Base-by-base conservation (phyloP, 2,888 invertebrate species). In the Merodon equestris region DNA sequence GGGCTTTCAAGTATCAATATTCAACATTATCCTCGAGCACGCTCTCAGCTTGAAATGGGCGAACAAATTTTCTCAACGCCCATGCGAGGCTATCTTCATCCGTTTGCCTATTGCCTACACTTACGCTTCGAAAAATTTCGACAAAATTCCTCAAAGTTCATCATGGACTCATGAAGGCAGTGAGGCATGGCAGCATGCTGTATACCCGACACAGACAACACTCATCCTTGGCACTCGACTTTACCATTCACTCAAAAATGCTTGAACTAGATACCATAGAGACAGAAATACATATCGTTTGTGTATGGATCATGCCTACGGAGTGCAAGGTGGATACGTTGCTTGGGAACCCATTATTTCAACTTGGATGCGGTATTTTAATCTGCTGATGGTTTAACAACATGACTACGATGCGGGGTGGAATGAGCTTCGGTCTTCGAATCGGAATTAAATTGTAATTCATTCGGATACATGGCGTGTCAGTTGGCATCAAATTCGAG, bases 271-370 rank as follows among this genome's bases (percentile, higher is more conserved):
- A 19, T 14, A 14, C 44, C 27, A 27, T 27, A 27, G 36, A 19
- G 53, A n/a, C n/a, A 3, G 40, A 40, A 40, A 27, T 14, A 51
- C 27, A 50, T 9, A 53, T 5, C 14, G 3, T 27, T 27, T 7
- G 3, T 27, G 2, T 7, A 27, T n/a, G n/a, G n/a, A n/a, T n/a
- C n/a, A n/a, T n/a, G n/a, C n/a, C n/a, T n/a, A n/a, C n/a, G n/a
- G n/a, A 36, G 36, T 36, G 18, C 50, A 58, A 53, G 38, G 44
- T 40, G 45, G 36, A 60, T 60, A 13, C 51, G 68, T 68, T 68
- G 68, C 70, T 54, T 61, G 54, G 70, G 61, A 56, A 70, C 70
- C 60, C 48, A 70, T 70, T 70, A 70, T 54, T 70, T 70, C 70
- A 54, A 61, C 40, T 70, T 70, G 60, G 70, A 48, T 70, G 54